phyloP scores from a whole-genome alignment of 2,888 invertebrate genomes.

The Himalopsyche japonica region DNA sequence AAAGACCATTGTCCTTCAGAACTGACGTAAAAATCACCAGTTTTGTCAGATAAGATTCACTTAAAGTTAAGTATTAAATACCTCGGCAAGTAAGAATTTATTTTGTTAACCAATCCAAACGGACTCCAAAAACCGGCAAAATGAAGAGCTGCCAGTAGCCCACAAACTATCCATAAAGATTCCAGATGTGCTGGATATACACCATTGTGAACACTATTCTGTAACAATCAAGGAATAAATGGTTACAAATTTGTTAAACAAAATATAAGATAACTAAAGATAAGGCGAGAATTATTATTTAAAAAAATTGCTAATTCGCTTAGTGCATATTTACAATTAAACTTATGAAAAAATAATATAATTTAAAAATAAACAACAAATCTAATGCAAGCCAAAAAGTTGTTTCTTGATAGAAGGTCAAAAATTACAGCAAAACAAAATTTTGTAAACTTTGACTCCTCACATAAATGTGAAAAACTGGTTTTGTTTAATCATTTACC shows the following conservation, averaged over 20 bases:
- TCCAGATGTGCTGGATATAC: conserved; percentile 94
- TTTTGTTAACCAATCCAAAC: conserved; percentile 77
- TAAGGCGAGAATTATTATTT: background rate
- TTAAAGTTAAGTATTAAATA: conserved; percentile 49
- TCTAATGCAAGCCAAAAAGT: no score
- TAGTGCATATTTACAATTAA: no score
- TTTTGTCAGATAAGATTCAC: no score
- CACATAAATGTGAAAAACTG: background rate
- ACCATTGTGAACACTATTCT: conserved; percentile 95
- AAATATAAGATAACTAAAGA: background rate
- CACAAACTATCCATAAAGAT: conserved; percentile 83
- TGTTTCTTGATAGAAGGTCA: background rate
- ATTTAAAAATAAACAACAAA: no score
- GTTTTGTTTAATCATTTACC: background rate
- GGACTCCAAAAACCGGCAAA: conserved; percentile 81
- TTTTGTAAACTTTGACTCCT: no score
- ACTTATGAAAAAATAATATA: no score
- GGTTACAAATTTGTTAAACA: no score
- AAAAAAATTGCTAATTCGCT: no score
- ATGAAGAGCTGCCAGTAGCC: conserved; percentile 76
- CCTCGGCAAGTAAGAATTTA: conserved; percentile 75
- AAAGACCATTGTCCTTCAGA: no score
- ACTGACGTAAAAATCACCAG: no score
- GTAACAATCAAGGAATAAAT: conserved; percentile 46
- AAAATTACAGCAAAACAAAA: no score